Evolutionary conservation across 2,888 invertebrate genomes (phyloP).

Genomic region (Aproaerema taeniolella): DNA sequence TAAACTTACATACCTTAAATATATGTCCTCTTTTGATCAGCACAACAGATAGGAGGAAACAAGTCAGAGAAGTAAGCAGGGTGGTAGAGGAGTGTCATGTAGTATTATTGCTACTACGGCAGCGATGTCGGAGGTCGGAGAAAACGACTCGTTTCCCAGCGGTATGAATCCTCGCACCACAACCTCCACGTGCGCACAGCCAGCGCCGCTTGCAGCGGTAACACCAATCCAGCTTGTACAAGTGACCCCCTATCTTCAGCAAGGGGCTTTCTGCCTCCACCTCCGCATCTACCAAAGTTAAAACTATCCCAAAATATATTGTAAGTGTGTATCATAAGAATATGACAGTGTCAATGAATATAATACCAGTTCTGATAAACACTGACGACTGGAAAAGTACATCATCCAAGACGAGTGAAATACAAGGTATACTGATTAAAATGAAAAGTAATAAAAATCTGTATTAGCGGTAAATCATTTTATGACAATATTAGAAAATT

Average conservation of each 20-base stretch:
- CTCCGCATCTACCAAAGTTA: conserved; percentile 20
- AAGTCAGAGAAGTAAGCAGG: no score
- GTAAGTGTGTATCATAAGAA: background rate
- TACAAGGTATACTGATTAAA: no score
- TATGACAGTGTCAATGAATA: background rate
- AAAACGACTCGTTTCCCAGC: conserved; percentile 57
- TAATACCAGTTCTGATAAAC: no score
- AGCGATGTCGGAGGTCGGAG: conserved; percentile 51
- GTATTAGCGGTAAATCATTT: no score
- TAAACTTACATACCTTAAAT: no score
- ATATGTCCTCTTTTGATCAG: no score
- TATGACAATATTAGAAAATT: conserved; percentile 4
- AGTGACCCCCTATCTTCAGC: conserved; percentile 54
- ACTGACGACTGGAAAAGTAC: background rate
- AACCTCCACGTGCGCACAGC: conserved; percentile 58
- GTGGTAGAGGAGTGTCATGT: conserved; percentile 29
- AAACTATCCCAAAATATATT: conserved; percentile 1
- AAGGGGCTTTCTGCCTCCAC: conserved; percentile 33
- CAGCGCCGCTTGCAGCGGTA: conserved; percentile 56
- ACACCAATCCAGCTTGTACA: conserved; percentile 58
- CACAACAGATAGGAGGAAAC: no score
- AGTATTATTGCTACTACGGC: no score
- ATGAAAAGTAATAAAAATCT: no score
- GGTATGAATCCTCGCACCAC: conserved; percentile 63
- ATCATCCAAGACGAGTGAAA: no score